These are phyloP conservation scores for Apodemia duryi DNA, from an alignment of 2,888 invertebrate species.

Conservation along the genomic window DNA sequence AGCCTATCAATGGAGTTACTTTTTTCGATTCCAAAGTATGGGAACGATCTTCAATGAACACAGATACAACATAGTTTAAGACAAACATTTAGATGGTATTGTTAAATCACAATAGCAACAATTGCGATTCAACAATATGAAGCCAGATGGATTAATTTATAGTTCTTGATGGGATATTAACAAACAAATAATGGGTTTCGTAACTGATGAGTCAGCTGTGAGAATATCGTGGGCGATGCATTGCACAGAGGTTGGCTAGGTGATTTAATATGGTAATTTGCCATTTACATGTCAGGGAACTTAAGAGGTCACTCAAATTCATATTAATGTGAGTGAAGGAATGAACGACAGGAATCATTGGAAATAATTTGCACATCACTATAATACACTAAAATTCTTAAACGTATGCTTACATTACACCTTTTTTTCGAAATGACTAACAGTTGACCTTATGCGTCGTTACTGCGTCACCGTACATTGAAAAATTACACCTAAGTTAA, in stretches of 20 bases:
- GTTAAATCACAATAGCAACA: conserved; percentile 28
- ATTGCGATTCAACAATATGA: conserved; percentile 28
- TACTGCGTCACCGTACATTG: too few relatives aligned
- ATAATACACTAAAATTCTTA: neutral
- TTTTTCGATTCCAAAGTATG: neutral
- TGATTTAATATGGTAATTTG: conserved; percentile 41
- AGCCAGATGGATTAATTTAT: conserved; percentile 31
- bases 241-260: conserved; percentile 36
- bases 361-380: neutral
- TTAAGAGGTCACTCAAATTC: conserved; percentile 26
- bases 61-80: conserved; percentile 6
- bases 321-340: conserved; percentile 12
- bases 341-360: neutral
- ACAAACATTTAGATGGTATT: conserved; percentile 14
- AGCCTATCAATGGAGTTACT: neutral
- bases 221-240: conserved; percentile 36
- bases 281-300: conserved; percentile 37
- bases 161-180: conserved; percentile 29
- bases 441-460: too few relatives aligned
- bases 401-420: too few relatives aligned
- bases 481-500: too few relatives aligned
- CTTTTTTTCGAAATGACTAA: too few relatives aligned
- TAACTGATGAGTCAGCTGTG: conserved; percentile 37
- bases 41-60: neutral
- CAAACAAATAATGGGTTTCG: conserved; percentile 29